These are phyloP conservation scores for Galendromus occidentalis DNA, from an alignment of 1,140 invertebrate genomes.

Conservation along the genomic window DNA sequence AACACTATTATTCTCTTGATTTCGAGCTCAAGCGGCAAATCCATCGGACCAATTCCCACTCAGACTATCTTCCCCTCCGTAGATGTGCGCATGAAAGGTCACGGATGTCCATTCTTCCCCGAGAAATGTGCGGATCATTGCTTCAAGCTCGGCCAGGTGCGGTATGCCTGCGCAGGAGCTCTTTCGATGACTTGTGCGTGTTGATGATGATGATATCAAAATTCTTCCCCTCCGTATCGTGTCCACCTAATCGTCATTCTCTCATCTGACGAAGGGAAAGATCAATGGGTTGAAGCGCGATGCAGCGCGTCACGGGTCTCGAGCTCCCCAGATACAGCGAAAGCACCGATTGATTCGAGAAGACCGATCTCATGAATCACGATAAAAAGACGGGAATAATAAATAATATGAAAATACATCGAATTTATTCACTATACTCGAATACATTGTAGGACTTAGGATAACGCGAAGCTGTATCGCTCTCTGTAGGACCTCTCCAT, in stretches of 20 bases:
- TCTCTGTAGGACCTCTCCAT: conserved; percentile 55
- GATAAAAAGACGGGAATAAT: background rate
- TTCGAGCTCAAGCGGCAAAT: too few species aligned
- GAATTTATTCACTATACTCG: background rate
- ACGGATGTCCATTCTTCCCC: background rate
- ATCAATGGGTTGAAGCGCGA: background rate
- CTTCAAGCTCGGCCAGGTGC: background rate
- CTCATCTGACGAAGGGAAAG: background rate
- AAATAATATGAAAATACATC: background rate
- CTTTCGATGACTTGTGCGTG: background rate
- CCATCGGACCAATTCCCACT: too few species aligned
- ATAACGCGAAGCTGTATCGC: conserved; percentile 31
- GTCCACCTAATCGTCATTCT: background rate
- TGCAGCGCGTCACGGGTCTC: too few species aligned
- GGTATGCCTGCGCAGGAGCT: background rate
- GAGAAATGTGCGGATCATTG: background rate
- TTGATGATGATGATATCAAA: background rate
- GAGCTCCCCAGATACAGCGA: too few species aligned
- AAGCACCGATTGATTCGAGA: background rate
- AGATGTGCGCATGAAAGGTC: background rate
- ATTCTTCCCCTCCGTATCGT: background rate
- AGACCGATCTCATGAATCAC: background rate
- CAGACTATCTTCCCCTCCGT: background rate
- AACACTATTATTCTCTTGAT: too few species aligned
- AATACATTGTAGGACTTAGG: too few species aligned